Conservation (phyloP, 2,797 vertebrate genomes). For the Anisognathus igniventris region DNA sequence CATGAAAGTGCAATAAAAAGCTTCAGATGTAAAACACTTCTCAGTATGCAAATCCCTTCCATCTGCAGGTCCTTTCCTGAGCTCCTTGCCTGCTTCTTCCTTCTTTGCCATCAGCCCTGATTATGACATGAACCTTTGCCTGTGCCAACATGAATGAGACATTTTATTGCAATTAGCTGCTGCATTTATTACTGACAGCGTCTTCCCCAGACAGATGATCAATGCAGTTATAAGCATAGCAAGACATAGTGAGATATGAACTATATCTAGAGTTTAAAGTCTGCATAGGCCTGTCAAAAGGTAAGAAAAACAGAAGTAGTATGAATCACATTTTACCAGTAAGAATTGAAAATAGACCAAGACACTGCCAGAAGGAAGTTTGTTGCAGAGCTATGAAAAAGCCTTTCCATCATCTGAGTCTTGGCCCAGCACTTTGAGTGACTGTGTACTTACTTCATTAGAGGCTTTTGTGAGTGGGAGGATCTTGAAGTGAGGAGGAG, state of each 20-base stretch:
- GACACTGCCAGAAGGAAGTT: not conserved
- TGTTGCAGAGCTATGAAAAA: not conserved
- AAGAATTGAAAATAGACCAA: not conserved
- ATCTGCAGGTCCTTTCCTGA: not conserved
- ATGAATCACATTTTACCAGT: not conserved
- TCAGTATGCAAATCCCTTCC: not conserved
- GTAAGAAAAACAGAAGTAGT: not conserved
- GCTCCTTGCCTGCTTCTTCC: not conserved
- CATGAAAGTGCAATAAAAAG: not conserved
- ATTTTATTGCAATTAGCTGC: not conserved
- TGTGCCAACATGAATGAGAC: not conserved
- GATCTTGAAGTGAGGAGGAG: not conserved
- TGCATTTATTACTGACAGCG: not conserved
- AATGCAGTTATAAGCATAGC: not conserved
- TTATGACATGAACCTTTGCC: not conserved
- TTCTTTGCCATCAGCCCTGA: not conserved
- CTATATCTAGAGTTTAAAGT: not conserved
- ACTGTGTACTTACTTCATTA: not conserved
- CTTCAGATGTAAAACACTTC: not conserved
- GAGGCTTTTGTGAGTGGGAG: not conserved
- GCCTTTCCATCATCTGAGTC: not conserved
- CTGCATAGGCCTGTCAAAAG: not conserved
- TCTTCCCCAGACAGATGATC: not conserved
- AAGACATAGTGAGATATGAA: not conserved
- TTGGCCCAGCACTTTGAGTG: not conserved